Conservation (phyloP, 1,140 invertebrate genomes). For the Drosophila saltans region DNA sequence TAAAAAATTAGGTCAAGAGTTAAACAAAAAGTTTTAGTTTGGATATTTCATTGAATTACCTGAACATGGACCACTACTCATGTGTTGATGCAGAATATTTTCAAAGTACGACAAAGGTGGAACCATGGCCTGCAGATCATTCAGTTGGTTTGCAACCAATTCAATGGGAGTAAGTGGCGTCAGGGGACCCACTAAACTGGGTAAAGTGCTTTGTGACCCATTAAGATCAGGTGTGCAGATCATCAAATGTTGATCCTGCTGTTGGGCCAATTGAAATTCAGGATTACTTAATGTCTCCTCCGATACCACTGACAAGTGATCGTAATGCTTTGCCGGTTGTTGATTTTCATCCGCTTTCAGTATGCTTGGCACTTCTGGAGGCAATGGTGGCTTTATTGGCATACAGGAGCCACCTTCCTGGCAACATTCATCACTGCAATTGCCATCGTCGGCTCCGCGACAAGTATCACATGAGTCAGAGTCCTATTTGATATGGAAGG, state of each 20-base stretch:
- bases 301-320: conserved; percentile 89
- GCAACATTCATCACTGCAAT: conserved; percentile 79
- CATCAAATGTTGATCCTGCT: conserved; percentile 52
- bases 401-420: conserved; percentile 69
- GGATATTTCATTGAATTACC: conserved; percentile 24
- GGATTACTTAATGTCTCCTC: conserved; percentile 87
- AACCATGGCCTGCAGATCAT: conserved; percentile 73
- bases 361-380: conserved; percentile 49
- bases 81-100: conserved; percentile 74
- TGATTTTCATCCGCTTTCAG: conserved; percentile 81
- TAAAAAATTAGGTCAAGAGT: conserved; percentile 6
- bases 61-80: conserved; percentile 54
- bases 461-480: conserved; percentile 84
- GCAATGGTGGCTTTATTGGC: conserved; percentile 52
- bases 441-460: conserved; percentile 77
- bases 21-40: not conserved
- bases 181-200: conserved; percentile 69
- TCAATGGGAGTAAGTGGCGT: conserved; percentile 78
- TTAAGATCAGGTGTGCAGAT: conserved; percentile 59
- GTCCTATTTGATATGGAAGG: conserved; percentile 46
- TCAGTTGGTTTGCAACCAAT: conserved; percentile 77
- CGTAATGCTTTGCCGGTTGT: conserved; percentile 86
- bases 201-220: conserved; percentile 73
- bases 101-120: conserved; percentile 82
- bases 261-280: conserved; percentile 69